These are phyloP conservation scores for Diuraphis noxia DNA, from an alignment of 1,140 invertebrate species.

Conservation along the genomic window DNA sequence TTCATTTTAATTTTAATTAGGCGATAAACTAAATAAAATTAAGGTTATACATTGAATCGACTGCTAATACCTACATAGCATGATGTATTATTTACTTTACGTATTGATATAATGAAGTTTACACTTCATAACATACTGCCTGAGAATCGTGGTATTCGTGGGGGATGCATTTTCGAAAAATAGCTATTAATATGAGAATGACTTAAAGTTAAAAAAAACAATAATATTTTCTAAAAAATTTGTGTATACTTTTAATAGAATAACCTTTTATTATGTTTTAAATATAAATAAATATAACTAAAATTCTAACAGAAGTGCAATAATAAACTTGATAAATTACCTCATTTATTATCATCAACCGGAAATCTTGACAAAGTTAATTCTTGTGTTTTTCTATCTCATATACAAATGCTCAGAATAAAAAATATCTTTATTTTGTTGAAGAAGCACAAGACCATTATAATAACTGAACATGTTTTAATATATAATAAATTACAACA, in stretches of 20 bases:
- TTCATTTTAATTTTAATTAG: neutral
- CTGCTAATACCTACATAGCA: neutral
- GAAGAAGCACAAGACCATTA: neutral
- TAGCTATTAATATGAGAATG: neutral
- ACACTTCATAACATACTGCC: neutral
- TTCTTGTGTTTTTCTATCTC: neutral
- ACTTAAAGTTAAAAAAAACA: neutral
- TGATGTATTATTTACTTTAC: too few species aligned
- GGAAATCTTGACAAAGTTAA: neutral
- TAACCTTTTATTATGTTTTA: neutral
- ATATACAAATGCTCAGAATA: neutral
- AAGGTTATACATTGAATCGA: neutral
- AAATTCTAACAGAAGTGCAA: neutral
- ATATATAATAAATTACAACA: neutral
- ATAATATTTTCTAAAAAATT: neutral
- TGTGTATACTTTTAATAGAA: neutral
- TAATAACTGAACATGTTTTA: neutral
- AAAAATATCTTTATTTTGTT: neutral
- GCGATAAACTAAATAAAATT: neutral
- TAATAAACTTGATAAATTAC: neutral
- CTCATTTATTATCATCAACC: neutral
- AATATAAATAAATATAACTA: neutral
- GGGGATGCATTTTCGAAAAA: neutral
- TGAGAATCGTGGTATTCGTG: neutral
- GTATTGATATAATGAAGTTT: neutral